Percentiles rank a stretch among this genome's conserved stretches.
Evolutionary conservation across 2,113 vertebrate species (phyloP).

Genomic region (Turnix velox): DNA sequence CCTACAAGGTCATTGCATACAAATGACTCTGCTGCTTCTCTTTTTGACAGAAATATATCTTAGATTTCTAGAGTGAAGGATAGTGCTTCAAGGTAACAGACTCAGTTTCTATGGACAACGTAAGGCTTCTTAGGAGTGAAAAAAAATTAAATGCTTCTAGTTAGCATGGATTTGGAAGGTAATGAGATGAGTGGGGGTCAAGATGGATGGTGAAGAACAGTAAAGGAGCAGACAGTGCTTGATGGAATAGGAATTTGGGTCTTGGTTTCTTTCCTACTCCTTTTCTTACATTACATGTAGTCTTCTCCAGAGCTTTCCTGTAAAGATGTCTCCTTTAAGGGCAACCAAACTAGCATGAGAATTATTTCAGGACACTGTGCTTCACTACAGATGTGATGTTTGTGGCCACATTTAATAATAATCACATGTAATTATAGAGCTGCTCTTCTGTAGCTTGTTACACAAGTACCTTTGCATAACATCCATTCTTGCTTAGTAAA

Average conservation of each 20-base stretch:
- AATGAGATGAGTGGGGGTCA: not conserved
- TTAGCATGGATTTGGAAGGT: not conserved
- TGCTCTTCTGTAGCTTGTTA: not conserved
- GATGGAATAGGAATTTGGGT: not conserved
- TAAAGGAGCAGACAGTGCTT: not conserved
- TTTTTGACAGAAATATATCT: not conserved
- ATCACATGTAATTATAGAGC: not conserved
- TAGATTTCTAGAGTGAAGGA: not conserved
- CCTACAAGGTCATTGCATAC: not conserved
- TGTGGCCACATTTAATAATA: not conserved
- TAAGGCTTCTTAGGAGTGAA: not conserved
- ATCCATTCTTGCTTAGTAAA: not conserved
- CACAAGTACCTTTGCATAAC: not conserved
- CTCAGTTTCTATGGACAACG: not conserved
- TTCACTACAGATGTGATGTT: not conserved
- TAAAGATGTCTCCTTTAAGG: not conserved
- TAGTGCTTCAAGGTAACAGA: not conserved
- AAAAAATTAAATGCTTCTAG: not conserved
- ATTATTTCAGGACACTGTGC: not conserved
- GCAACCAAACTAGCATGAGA: not conserved
- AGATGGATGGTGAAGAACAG: not conserved
- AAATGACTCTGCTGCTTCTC: not conserved
- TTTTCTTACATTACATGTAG: not conserved
- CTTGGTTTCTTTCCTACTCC: not conserved
- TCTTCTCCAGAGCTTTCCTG: not conserved